Evolutionary conservation across 1,140 invertebrate species (phyloP).

Genomic region (Scaptodrosophila lebanonensis): DNA sequence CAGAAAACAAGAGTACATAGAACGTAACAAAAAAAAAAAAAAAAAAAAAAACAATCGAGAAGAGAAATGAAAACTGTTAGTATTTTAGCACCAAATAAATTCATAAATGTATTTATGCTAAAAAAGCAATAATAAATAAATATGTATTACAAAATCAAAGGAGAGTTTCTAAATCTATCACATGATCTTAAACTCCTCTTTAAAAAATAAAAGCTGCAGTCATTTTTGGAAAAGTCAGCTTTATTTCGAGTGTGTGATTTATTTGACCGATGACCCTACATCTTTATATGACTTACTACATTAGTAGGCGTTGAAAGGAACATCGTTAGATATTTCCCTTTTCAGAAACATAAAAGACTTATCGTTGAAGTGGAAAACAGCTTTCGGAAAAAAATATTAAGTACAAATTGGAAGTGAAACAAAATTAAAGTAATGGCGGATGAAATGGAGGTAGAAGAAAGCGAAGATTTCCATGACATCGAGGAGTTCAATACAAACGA

Average conservation of each 20-base stretch:
- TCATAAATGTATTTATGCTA: slow-evolving; percentile 62
- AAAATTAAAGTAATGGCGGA: slow-evolving; percentile 77
- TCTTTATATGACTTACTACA: too few relatives aligned
- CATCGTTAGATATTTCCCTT: too few relatives aligned
- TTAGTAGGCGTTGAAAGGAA: too few relatives aligned
- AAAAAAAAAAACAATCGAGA: slow-evolving; percentile 21
- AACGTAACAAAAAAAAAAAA: too few relatives aligned
- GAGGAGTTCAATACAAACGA: slow-evolving; percentile 58
- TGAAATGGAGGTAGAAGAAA: slow-evolving; percentile 80
- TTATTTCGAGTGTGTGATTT: too few relatives aligned
- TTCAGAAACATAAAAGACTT: too few relatives aligned
- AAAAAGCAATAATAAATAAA: slow-evolving; percentile 37
- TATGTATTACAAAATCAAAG: slow-evolving; percentile 29
- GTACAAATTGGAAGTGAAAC: slow-evolving; percentile 4
- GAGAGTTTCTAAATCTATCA: too few relatives aligned
- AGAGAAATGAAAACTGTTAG: slow-evolving; percentile 64
- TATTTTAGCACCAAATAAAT: slow-evolving; percentile 76
- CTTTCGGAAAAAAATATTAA: neutral
- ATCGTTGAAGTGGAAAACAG: too few relatives aligned
- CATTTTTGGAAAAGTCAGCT: neutral
- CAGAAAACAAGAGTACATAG: too few relatives aligned
- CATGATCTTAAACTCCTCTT: neutral
- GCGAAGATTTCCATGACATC: slow-evolving; percentile 53
- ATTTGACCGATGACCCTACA: too few relatives aligned
- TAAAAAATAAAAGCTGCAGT: neutral